Base-by-base conservation (phyloP, 2,888 invertebrate genomes). In the Parapristionchus giblindavisi region DNA sequence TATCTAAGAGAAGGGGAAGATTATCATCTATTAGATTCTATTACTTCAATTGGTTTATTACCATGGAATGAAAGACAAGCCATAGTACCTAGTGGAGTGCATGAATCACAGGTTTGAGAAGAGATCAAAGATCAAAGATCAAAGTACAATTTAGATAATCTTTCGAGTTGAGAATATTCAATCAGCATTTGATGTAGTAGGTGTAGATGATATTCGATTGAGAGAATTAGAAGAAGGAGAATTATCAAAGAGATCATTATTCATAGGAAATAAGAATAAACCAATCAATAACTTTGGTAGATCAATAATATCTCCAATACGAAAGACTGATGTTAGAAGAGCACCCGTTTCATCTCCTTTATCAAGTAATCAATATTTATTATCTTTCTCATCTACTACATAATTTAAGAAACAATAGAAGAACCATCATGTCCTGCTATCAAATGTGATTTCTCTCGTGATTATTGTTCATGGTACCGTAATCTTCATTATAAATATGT, bases 11-110 rank as follows among this genome's bases (percentile, higher is more conserved):
- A n/a, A 27, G 63, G 38, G 11, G 63, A 63, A 40, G 38, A 38
- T 0, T 3, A 40, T 24, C 17, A 38, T 4, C n/a, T 63, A 27
- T 40, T 63, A 38, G 63, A 63, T 63, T 63, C 63, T 2, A 63
- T 63, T 17, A 21, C 27, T 17, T 38, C 29, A 32, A 14, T 63
- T 40, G 38, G 40, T 24, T 40, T 63, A 40, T 40, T 63, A 24
- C 63, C 63, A n/a, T 63, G 63, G 63, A 27, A 27, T 17, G 63
- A 63, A 24, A 63, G 63, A 63, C 63, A 63, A 63, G 63, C 43
- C 1, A 38, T 63, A 4, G 40, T 63, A 0, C 63, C 63, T 24
- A 14, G 5, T 14, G 43, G 40, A 14, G 63, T 40, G 40, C 40
- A 27, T 40, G 40, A 63, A 38, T 63, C 63, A 40, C 40, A 40